Evolutionary conservation across 2,113 vertebrate species (phyloP), one percentile per base, ranked within the genome.

Genomic region (Pavo muticus): DNA sequence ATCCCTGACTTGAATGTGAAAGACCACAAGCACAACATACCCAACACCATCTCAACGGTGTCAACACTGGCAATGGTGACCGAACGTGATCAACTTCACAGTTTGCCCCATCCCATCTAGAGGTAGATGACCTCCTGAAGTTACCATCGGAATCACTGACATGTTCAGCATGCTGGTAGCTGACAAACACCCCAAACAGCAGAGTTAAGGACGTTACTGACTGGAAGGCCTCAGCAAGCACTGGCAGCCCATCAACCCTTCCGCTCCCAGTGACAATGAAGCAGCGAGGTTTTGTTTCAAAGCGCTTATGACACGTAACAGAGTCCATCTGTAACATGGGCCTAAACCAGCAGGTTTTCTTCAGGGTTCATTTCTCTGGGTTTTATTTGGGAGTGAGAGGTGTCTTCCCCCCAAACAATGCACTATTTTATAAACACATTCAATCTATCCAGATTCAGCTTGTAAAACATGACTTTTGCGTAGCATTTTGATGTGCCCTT

Each of bases 391-490:
- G 69, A 24, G 29, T 35, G 39, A 23, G n/a, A 19, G 19, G 11
- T 45, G 70, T 82, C 13, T 19, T 6, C 71, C 54, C 74, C 88
- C 44, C 71, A 24, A 12, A 52, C 74, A 93, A 94, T 63, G 95
- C 93, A 47, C 89, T 65, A 1, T 40, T 77, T 72, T 35, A 70
- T 67, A 69, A 72, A 95, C 76, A 96, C 91, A 64, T 96, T 96
- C 86, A 91, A 67, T 85, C 10, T 5, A 88, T 47, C 25, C 77
- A 63, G 90, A 56, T 42, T 64, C 76, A 40, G 8, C 19, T 81
- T 78, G 71, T 86, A 94, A 84, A 52, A 35, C 84, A 23, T 37
- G 32, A 74, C 47, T 61, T 37, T 10, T 32, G 59, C 21, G 70
- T 17, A 32, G 45, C 67, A 15, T 89, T 85, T 88, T 90, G 30